Percentiles rank a stretch among this genome's conserved stretches.
Conservation (phyloP, 37 sponge, comb jelly and placozoan genomes). For the Theonella swinhoei region DNA sequence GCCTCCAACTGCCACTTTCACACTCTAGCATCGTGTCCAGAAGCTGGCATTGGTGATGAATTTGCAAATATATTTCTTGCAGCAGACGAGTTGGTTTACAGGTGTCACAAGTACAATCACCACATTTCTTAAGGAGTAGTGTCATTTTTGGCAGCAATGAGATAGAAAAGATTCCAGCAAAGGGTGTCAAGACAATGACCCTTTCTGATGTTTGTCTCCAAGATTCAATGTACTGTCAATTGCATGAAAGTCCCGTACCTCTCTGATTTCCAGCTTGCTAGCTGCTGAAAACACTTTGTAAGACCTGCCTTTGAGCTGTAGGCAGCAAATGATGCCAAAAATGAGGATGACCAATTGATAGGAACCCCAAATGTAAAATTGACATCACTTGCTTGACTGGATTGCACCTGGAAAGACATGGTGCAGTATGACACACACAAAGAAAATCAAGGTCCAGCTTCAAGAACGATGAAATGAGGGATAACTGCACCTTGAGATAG, state of each 20-base stretch:
- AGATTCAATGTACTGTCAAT: slow-evolving; percentile 7
- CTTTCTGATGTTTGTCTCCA: slow-evolving; percentile 1
- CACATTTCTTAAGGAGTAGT: slow-evolving; percentile 66
- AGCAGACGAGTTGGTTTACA: slow-evolving; percentile 56
- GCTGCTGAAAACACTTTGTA: not conserved
- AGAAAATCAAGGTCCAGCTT: slow-evolving; percentile 56
- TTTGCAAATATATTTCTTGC: slow-evolving; percentile 21
- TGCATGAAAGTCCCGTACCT: not conserved
- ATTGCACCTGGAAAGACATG: slow-evolving; percentile 30
- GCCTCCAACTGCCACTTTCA: slow-evolving; percentile 6
- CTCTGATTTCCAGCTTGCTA: slow-evolving; percentile 11
- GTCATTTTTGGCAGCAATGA: slow-evolving; percentile 23
- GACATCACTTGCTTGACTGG: slow-evolving; percentile 45
- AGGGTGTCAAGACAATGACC: too few species aligned
- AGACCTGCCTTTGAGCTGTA: slow-evolving; percentile 14
- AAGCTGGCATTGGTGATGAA: slow-evolving; percentile 35
- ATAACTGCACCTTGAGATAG: slow-evolving; percentile 36
- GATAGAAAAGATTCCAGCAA: slow-evolving; percentile 14
- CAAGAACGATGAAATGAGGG: slow-evolving; percentile 27
- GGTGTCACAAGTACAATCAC: slow-evolving; percentile 3
- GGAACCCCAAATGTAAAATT: slow-evolving; percentile 41
- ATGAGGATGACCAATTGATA: slow-evolving; percentile 25
- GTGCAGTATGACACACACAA: slow-evolving; percentile 36
- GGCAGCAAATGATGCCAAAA: not conserved
- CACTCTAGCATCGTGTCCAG: slow-evolving; percentile 25